Percentiles rank a stretch among this genome's conserved stretches.
Conservation (phyloP, 2,797 vertebrate species). For the Nyctalus aviator region DNA sequence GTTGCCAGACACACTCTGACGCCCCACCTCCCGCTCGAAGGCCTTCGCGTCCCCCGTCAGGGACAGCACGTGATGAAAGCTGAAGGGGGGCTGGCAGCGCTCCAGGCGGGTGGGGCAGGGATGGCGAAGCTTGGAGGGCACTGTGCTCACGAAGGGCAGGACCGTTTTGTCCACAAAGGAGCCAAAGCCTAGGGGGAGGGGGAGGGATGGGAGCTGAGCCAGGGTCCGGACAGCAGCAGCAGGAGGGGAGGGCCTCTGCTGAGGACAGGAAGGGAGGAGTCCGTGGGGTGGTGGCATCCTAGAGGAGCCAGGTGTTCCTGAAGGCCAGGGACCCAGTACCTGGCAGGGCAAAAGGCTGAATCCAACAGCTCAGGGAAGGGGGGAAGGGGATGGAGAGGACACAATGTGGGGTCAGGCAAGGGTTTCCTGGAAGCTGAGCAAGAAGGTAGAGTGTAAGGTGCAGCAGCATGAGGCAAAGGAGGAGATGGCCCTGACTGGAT, state of each 20-base stretch:
- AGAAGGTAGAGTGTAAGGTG: not conserved
- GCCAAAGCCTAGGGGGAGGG: slow-evolving; percentile 87
- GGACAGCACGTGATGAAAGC: slow-evolving; percentile 87
- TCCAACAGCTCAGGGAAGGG: not conserved
- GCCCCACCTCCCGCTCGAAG: slow-evolving; percentile 87
- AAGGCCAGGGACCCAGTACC: not conserved
- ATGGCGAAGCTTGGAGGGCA: slow-evolving; percentile 81
- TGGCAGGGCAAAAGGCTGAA: not conserved
- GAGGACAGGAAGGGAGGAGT: not conserved
- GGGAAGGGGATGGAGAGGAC: not conserved
- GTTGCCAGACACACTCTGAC: slow-evolving; percentile 89
- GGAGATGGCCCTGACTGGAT: not conserved
- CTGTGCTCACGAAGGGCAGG: slow-evolving; percentile 89
- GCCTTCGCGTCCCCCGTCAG: slow-evolving; percentile 84
- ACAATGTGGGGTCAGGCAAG: not conserved
- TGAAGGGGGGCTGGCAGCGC: slow-evolving; percentile 88
- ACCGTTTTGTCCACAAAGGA: slow-evolving; percentile 91
- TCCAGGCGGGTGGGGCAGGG: slow-evolving; percentile 85
- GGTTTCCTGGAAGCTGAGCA: not conserved
- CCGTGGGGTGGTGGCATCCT: not conserved
- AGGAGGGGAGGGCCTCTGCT: not conserved
- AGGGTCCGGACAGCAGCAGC: not conserved
- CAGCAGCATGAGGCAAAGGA: not conserved
- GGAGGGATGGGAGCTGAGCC: not conserved
- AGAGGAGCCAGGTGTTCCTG: not conserved